phyloP scores from a whole-genome alignment of 2,888 invertebrate species.

The Cyrtodaria siliqua region DNA sequence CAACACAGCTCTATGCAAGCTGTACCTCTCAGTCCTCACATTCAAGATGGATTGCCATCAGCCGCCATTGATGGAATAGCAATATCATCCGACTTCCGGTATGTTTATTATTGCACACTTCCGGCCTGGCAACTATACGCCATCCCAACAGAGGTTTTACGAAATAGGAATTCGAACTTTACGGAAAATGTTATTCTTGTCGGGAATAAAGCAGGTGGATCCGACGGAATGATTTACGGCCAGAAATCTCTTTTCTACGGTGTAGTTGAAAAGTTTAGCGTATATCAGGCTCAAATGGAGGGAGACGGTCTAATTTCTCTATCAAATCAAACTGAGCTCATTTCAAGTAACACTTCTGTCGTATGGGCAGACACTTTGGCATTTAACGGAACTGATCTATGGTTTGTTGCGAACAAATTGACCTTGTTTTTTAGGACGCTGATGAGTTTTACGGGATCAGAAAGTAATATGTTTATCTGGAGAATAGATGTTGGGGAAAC shows the following conservation, averaged over 20 bases:
- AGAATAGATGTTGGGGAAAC: constrained; percentile 39
- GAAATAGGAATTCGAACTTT: constrained; percentile 30
- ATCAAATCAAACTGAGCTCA: constrained; percentile 12
- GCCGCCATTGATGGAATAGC: constrained; percentile 61
- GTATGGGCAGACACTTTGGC: constrained; percentile 59
- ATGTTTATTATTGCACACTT: constrained; percentile 52
- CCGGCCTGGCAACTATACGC: constrained; percentile 43
- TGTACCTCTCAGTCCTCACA: constrained; percentile 9
- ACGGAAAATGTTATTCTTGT: constrained; percentile 18
- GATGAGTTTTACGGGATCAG: constrained; percentile 44
- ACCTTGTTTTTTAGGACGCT: constrained; percentile 19
- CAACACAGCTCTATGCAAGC: constrained; percentile 46
- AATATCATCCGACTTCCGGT: constrained; percentile 46
- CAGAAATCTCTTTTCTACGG: constrained; percentile 45
- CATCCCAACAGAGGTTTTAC: constrained; percentile 44
- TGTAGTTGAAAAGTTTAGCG: constrained; percentile 41
- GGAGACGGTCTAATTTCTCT: constrained; percentile 7
- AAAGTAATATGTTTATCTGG: constrained; percentile 55
- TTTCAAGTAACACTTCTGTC: constrained; percentile 23
- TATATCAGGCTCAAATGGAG: constrained; percentile 19
- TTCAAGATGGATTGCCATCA: constrained; percentile 12
- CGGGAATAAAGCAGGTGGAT: constrained; percentile 50
- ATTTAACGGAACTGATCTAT: constrained; percentile 57
- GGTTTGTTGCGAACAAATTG: constrained; percentile 58
- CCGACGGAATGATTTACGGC: constrained; percentile 59